A percentile compares a stretch with the other conserved stretches of the same genome.
Conservation (phyloP, 2,888 invertebrate species). For the Candidula unifasciata region DNA sequence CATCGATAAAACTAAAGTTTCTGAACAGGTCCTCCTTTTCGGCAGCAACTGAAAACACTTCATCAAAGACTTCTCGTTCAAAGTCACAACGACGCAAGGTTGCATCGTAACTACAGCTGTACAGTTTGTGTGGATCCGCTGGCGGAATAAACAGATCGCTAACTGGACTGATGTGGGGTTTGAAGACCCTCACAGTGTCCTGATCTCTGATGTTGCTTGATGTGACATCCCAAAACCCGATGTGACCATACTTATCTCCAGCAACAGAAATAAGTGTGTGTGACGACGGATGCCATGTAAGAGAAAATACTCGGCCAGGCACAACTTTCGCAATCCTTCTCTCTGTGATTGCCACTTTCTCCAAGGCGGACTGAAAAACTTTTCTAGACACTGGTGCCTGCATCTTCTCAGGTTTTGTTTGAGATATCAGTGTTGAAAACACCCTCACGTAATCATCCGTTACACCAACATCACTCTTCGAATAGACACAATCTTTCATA, state of each 20-base stretch:
- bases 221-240: slow-evolving; percentile 76
- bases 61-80: slow-evolving; percentile 73
- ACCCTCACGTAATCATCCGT: background rate
- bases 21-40: slow-evolving; percentile 68
- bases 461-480: slow-evolving; percentile 48
- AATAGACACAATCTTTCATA: slow-evolving; percentile 46
- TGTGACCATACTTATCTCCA: slow-evolving; percentile 77
- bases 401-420: background rate
- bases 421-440: slow-evolving; percentile 4
- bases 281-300: slow-evolving; percentile 76
- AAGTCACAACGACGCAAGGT: slow-evolving; percentile 77
- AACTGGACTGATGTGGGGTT: slow-evolving; percentile 75
- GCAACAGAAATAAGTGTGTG: slow-evolving; percentile 73
- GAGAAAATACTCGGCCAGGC: slow-evolving; percentile 74
- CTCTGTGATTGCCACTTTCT: slow-evolving; percentile 59
- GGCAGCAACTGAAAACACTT: slow-evolving; percentile 74
- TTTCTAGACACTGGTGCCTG: background rate
- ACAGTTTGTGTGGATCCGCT: slow-evolving; percentile 64
- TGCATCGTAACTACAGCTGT: slow-evolving; percentile 78
- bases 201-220: slow-evolving; percentile 52
- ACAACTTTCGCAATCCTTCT: slow-evolving; percentile 74
- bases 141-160: slow-evolving; percentile 74
- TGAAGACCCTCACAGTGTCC: slow-evolving; percentile 70
- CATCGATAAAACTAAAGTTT: slow-evolving; percentile 70
- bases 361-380: slow-evolving; percentile 52